Conservation (phyloP, 1,140 invertebrate species). For the Procambarus clarkii region DNA sequence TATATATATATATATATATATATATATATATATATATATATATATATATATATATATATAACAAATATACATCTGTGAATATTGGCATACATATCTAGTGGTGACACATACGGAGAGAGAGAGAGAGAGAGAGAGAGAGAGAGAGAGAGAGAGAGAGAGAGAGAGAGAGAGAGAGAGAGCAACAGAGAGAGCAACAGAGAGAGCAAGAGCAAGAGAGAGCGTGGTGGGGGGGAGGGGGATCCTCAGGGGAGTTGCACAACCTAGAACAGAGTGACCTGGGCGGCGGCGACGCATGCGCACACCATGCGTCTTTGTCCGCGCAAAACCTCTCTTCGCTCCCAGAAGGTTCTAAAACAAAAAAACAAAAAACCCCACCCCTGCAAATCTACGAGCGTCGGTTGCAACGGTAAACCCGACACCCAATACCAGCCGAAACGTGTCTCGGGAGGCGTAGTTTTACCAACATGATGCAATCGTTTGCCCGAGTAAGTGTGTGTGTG, state of each 20-base stretch:
- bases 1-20: too few species aligned
- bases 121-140: slow-evolving; percentile 27
- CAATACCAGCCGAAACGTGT: too few species aligned
- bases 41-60: too few species aligned
- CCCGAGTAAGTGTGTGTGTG: background rate
- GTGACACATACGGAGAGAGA: slow-evolving; percentile 10
- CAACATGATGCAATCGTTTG: too few species aligned
- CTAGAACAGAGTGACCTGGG: background rate
- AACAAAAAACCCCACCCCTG: background rate
- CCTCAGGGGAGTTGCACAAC: background rate
- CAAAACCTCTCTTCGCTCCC: background rate
- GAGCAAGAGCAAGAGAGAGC: slow-evolving; percentile 1
- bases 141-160: background rate
- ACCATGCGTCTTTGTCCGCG: background rate
- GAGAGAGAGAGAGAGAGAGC: slow-evolving; percentile 13
- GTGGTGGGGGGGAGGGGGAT: background rate
- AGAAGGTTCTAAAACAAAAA: background rate
- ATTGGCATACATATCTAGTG: too few species aligned
- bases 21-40: too few species aligned
- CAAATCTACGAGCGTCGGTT: too few species aligned
- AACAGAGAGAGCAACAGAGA: background rate
- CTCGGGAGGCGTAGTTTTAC: too few species aligned
- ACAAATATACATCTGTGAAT: too few species aligned
- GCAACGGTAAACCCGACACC: too few species aligned
- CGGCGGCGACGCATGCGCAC: background rate